These are phyloP conservation scores for Streblospio benedicti DNA, from an alignment of 1,140 invertebrate species.

Conservation along the genomic window DNA sequence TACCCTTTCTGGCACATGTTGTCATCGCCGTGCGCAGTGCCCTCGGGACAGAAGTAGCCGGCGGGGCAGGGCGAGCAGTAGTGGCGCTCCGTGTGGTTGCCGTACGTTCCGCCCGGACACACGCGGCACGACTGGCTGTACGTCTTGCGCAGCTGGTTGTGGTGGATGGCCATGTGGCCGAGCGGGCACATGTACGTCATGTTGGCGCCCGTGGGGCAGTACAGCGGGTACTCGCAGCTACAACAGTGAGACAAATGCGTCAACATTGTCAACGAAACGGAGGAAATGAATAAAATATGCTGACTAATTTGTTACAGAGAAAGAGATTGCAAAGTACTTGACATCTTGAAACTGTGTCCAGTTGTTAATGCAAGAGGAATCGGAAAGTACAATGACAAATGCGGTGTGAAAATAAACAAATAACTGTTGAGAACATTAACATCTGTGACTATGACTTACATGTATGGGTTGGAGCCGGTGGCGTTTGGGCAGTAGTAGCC, in stretches of 20 bases:
- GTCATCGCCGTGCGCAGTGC: constrained; percentile 25
- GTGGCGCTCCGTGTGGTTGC: constrained; percentile 29
- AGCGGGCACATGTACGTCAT: constrained; percentile 32
- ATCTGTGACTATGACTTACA: too few relatives aligned
- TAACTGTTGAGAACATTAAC: too few relatives aligned
- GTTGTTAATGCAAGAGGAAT: too few relatives aligned
- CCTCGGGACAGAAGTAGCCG: constrained; percentile 36
- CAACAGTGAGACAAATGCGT: too few relatives aligned
- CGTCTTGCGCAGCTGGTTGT: constrained; percentile 28
- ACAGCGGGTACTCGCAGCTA: constrained; percentile 32
- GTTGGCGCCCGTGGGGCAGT: constrained; percentile 38
- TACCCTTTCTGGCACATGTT: constrained; percentile 21
- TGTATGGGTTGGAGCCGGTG: constrained; percentile 22
- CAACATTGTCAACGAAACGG: too few relatives aligned
- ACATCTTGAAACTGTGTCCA: too few relatives aligned
- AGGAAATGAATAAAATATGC: too few relatives aligned
- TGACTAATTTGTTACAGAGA: too few relatives aligned
- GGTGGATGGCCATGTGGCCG: constrained; percentile 31
- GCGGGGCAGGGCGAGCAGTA: constrained; percentile 32
- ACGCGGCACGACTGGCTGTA: constrained; percentile 27
- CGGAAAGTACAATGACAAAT: too few relatives aligned
- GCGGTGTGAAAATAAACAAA: too few relatives aligned
- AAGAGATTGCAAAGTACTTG: too few relatives aligned
- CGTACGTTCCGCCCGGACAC: constrained; percentile 39
- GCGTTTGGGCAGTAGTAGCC: constrained; percentile 39